These are phyloP conservation scores for Syrmaticus mikado DNA, from an alignment of 2,113 vertebrate genomes.

Conservation along the genomic window DNA sequence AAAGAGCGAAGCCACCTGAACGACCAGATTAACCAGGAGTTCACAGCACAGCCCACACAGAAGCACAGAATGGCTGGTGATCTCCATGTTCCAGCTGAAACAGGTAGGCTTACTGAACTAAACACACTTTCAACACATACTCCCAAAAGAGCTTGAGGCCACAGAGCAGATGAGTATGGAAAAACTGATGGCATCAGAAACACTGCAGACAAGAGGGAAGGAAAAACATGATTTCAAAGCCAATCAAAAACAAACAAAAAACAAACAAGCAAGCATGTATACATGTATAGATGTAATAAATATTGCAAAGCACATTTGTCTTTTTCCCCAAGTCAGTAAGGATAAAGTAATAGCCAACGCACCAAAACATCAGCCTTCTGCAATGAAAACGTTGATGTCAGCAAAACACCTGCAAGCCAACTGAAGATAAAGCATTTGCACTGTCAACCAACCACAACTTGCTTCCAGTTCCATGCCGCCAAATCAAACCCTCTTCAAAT, in stretches of 20 bases:
- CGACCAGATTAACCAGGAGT: neutral
- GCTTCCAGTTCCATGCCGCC: conserved; percentile 75
- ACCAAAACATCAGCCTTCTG: conserved; percentile 74
- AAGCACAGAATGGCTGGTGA: neutral
- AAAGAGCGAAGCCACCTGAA: neutral
- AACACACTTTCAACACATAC: conserved; percentile 9
- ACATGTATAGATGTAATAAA: conserved; percentile 77
- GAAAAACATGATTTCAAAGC: conserved; percentile 34
- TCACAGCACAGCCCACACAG: neutral
- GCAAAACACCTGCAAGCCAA: conserved; percentile 75
- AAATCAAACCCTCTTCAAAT: conserved; percentile 72
- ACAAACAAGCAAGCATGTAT: conserved; percentile 30
- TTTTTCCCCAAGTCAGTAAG: conserved; percentile 66
- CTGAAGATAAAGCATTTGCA: conserved; percentile 63
- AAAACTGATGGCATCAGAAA: conserved; percentile 32
- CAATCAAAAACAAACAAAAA: neutral
- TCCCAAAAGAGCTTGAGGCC: conserved; percentile 36
- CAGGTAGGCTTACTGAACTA: conserved; percentile 10
- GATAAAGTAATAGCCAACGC: conserved; percentile 70
- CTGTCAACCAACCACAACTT: conserved; percentile 61
- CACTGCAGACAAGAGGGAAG: conserved; percentile 63
- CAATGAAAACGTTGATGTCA: conserved; percentile 42
- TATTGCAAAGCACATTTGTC: conserved; percentile 73
- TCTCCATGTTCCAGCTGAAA: neutral
- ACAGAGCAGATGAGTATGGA: conserved; percentile 8